Evolutionary conservation across 2,797 vertebrate species (phyloP).

Genomic region (Sparidentex hasta): DNA sequence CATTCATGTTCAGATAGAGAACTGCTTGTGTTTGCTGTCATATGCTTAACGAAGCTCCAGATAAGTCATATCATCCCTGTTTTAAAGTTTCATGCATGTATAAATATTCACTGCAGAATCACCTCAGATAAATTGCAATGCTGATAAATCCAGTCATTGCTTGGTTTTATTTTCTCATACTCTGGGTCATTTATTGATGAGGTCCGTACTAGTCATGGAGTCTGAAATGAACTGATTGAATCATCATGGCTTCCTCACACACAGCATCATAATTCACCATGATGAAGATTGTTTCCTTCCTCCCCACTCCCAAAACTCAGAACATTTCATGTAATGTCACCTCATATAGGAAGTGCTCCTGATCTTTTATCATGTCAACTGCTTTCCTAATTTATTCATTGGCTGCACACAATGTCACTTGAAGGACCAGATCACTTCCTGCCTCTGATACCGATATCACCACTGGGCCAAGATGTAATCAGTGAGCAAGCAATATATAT

Average conservation of each 20-base stretch:
- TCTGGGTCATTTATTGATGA: slow-evolving; percentile 5
- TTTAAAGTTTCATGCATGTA: slow-evolving; percentile 62
- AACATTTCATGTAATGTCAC: background rate
- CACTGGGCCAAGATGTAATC: background rate
- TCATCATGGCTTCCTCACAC: slow-evolving; percentile 20
- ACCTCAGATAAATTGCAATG: slow-evolving; percentile 63
- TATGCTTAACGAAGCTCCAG: slow-evolving; percentile 31
- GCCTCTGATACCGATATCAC: background rate
- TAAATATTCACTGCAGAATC: slow-evolving; percentile 50
- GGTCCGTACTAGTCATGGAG: background rate
- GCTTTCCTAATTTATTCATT: background rate
- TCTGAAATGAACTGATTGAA: background rate
- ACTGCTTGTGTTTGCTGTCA: slow-evolving; percentile 43
- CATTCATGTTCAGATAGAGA: slow-evolving; percentile 32
- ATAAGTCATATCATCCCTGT: slow-evolving; percentile 48
- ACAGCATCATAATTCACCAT: slow-evolving; percentile 5
- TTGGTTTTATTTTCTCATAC: slow-evolving; percentile 38
- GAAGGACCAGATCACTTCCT: background rate
- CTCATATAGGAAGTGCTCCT: background rate
- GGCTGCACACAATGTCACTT: slow-evolving; percentile 3
- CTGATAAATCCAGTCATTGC: slow-evolving; percentile 42
- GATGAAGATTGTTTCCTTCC: background rate
- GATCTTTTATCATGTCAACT: background rate
- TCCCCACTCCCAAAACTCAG: background rate
- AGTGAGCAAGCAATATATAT: background rate